Evolutionary conservation across 2,113 vertebrate species (phyloP).

Genomic region (Mustela lutreola): DNA sequence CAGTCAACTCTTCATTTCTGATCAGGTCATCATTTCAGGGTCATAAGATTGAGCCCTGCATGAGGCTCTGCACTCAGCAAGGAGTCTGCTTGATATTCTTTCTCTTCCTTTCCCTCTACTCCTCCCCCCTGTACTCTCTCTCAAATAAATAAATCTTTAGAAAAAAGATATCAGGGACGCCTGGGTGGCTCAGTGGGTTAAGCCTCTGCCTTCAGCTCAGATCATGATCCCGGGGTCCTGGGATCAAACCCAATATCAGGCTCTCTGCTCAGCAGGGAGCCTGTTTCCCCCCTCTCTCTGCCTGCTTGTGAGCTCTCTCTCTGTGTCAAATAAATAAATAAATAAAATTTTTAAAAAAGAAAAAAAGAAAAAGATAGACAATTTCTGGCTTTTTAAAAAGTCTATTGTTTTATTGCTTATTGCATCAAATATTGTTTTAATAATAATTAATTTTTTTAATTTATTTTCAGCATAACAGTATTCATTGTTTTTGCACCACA

Average conservation of each 20-base stretch:
- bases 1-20: neutral
- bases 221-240: too few relatives aligned
- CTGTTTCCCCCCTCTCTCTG: too few relatives aligned
- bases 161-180: neutral
- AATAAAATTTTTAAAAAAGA: neutral
- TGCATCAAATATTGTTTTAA: too few relatives aligned
- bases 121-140: neutral
- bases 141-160: neutral
- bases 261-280: too few relatives aligned
- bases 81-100: neutral
- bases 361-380: neutral
- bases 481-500: too few relatives aligned
- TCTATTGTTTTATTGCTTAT: too few relatives aligned
- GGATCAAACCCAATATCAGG: too few relatives aligned
- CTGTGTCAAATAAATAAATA: neutral
- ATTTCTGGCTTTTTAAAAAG: neutral
- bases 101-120: neutral
- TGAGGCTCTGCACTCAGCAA: neutral
- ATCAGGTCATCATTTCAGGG: neutral
- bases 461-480: too few relatives aligned
- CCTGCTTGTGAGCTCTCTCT: too few relatives aligned
- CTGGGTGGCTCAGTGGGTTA: too few relatives aligned
- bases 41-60: neutral
- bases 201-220: too few relatives aligned
- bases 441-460: too few relatives aligned